These are phyloP conservation scores for Pristionchus japonicus DNA, from an alignment of 2,888 invertebrate species.

Conservation along the genomic window DNA sequence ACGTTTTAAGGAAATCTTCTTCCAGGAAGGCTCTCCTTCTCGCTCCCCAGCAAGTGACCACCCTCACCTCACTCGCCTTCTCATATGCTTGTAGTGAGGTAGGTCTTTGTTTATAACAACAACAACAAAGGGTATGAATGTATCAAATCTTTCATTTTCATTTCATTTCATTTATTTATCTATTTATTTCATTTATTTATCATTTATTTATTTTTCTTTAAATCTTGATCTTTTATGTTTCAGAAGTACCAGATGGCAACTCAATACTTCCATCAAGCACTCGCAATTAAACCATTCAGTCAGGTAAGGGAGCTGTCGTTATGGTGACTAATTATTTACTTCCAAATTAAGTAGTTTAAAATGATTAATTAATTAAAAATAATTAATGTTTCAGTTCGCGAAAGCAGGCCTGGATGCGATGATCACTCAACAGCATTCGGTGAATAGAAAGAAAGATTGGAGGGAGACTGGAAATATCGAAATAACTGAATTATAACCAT, in stretches of 20 bases:
- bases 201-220: neutral
- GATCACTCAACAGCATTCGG: neutral
- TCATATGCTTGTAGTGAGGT: constrained; percentile 51
- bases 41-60: constrained; percentile 56
- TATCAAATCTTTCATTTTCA: too few species aligned
- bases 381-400: neutral
- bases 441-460: neutral
- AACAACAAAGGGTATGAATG: too few species aligned
- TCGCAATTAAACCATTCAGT: constrained; percentile 61
- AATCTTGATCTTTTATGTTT: neutral
- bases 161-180: neutral
- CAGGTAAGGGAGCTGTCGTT: too few species aligned
- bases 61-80: constrained; percentile 56
- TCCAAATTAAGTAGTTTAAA: neutral
- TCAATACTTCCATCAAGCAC: constrained; percentile 58
- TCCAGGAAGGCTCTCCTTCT: constrained; percentile 56
- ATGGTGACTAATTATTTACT: neutral
- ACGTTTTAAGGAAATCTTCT: too few species aligned
- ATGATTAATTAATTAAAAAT: neutral
- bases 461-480: neutral
- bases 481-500: too few species aligned
- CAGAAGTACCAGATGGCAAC: constrained; percentile 49
- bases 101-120: neutral
- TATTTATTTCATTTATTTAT: neutral
- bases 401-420: neutral